Percentiles rank a stretch among this genome's conserved stretches.
These are phyloP conservation scores for Parauchenoglanis ngamensis DNA, from an alignment of 2,797 vertebrate genomes.

Conservation along the genomic window DNA sequence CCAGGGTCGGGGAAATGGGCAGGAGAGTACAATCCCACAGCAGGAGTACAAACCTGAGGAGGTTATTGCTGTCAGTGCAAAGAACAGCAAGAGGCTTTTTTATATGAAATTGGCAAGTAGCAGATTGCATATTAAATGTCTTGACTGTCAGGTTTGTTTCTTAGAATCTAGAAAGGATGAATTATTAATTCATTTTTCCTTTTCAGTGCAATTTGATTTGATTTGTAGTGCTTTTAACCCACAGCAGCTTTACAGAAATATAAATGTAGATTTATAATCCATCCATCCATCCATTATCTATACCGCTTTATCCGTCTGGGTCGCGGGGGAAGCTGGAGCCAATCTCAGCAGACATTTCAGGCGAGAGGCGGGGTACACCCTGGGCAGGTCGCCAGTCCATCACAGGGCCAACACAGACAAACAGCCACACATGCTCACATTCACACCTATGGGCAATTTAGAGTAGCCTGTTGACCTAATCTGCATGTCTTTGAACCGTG, in stretches of 20 bases:
- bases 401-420: too few species aligned
- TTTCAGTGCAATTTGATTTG: neutral
- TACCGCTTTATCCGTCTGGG: too few species aligned
- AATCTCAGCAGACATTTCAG: too few species aligned
- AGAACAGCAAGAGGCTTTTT: constrained; percentile 22
- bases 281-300: too few species aligned
- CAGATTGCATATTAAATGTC: constrained; percentile 47
- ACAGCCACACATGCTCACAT: too few species aligned
- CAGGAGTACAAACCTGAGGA: constrained; percentile 17
- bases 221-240: neutral
- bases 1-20: constrained; percentile 35
- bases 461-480: too few species aligned
- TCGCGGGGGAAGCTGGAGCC: too few species aligned
- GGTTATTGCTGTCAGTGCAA: constrained; percentile 44
- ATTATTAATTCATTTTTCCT: constrained; percentile 34
- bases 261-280: neutral
- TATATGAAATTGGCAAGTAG: constrained; percentile 40
- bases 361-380: too few species aligned
- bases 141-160: constrained; percentile 24
- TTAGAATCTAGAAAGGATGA: neutral
- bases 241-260: neutral
- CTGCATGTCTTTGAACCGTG: too few species aligned
- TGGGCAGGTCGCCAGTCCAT: too few species aligned
- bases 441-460: too few species aligned
- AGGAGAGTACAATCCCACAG: constrained; percentile 32